Evolutionary conservation across 2,888 invertebrate species (phyloP).

Genomic region (Cancer borealis): DNA sequence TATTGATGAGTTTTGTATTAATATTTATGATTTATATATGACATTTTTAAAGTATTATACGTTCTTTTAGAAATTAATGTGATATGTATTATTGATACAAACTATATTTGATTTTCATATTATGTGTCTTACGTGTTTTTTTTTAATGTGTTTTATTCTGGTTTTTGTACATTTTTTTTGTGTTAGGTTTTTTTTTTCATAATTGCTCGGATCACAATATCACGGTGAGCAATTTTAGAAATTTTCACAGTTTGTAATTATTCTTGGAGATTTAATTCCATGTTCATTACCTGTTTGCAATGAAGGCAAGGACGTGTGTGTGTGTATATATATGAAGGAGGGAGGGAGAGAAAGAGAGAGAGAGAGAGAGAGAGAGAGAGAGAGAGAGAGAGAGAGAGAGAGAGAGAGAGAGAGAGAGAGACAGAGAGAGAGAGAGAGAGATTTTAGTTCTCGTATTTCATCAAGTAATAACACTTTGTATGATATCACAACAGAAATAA

Average conservation of each 20-base stretch:
- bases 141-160: background rate
- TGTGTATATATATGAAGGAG: too few relatives aligned
- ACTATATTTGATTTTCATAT: too few relatives aligned
- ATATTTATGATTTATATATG: too few relatives aligned
- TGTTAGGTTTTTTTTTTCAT: background rate
- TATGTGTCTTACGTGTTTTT: background rate
- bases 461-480: background rate
- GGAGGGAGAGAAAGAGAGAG: too few relatives aligned
- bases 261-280: background rate
- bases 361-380: too few relatives aligned
- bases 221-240: background rate
- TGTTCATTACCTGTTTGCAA: slow-evolving; percentile 11
- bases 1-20: too few relatives aligned
- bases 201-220: slow-evolving; percentile 2
- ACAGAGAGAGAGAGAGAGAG: background rate
- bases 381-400: background rate
- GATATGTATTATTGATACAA: too few relatives aligned
- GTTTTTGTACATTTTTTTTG: background rate
- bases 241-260: background rate
- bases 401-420: slow-evolving; percentile 31
- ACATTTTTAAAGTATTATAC: too few relatives aligned
- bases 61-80: too few relatives aligned
- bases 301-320: background rate
- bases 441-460: background rate
- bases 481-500: background rate